phyloP scores from a whole-genome alignment of 1,140 invertebrate species.

The Plutomurus gul region DNA sequence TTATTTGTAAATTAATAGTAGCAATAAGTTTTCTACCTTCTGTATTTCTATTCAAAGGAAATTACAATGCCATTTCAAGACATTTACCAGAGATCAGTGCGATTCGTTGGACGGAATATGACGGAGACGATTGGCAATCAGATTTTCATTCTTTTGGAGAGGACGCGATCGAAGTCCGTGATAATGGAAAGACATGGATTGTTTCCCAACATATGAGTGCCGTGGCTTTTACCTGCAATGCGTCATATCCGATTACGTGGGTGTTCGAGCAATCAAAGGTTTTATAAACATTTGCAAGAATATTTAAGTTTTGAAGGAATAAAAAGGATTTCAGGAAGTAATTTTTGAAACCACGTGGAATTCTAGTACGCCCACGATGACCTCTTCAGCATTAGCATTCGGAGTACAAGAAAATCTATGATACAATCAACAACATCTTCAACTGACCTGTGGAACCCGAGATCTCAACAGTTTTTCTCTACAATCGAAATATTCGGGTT shows the following conservation, averaged over 20 bases:
- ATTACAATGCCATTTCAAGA: background rate
- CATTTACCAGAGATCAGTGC: background rate
- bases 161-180: background rate
- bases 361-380: background rate
- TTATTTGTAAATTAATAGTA: background rate
- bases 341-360: background rate
- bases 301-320: background rate
- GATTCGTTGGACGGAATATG: background rate
- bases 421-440: background rate
- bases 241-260: slow-evolving; percentile 24
- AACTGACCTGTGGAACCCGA: background rate
- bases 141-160: background rate
- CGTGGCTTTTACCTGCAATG: slow-evolving; percentile 1
- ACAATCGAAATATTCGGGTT: background rate
- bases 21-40: background rate
- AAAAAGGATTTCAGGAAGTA: background rate
- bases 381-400: background rate
- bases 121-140: background rate
- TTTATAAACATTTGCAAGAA: background rate
- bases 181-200: slow-evolving; percentile 5
- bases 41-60: background rate
- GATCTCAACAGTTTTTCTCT: background rate
- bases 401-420: background rate
- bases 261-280: slow-evolving; percentile 6
- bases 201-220: slow-evolving; percentile 26